Evolutionary conservation across 92 coral and sea anemone genomes (phyloP).

Genomic region (Porites evermanni): DNA sequence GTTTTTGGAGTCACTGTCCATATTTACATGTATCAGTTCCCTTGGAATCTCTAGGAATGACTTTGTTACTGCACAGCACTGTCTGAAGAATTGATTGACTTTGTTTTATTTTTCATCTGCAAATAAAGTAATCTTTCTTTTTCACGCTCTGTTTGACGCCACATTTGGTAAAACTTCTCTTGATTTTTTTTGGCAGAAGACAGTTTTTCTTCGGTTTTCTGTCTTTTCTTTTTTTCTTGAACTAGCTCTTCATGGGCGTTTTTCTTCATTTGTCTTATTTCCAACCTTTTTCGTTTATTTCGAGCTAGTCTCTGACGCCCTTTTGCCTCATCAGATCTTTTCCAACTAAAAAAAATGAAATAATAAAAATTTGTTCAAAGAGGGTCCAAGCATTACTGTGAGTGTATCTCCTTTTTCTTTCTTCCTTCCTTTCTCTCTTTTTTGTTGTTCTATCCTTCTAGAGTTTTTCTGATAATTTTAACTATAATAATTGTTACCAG

Average conservation of each 20-base stretch:
- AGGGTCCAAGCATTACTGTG: too few relatives aligned
- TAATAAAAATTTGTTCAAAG: too few relatives aligned
- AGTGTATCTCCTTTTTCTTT: too few relatives aligned
- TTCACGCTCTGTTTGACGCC: conserved; percentile 28
- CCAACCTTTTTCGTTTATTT: conserved; percentile 9
- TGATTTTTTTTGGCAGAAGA: conserved; percentile 1
- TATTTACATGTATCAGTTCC: neutral
- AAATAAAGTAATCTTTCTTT: conserved; percentile 7
- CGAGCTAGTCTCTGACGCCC: conserved; percentile 21
- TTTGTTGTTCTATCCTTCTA: neutral
- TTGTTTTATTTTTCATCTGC: conserved; percentile 2
- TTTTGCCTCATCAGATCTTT: conserved; percentile 6
- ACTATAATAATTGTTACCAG: neutral
- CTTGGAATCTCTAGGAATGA: conserved; percentile 3
- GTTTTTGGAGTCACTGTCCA: neutral
- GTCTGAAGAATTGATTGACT: conserved; percentile 10
- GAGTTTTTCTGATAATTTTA: neutral
- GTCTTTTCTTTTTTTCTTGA: conserved; percentile 19
- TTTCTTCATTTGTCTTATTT: conserved; percentile 13
- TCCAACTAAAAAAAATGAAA: neutral
- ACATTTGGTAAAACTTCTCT: conserved; percentile 16
- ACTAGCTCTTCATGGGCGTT: conserved; percentile 8
- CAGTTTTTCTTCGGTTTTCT: conserved; percentile 23
- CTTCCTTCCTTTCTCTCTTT: too few relatives aligned
- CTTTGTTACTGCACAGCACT: neutral